phyloP scores from a whole-genome alignment of 2,797 vertebrate species.

The Sphenopsis melanotis region DNA sequence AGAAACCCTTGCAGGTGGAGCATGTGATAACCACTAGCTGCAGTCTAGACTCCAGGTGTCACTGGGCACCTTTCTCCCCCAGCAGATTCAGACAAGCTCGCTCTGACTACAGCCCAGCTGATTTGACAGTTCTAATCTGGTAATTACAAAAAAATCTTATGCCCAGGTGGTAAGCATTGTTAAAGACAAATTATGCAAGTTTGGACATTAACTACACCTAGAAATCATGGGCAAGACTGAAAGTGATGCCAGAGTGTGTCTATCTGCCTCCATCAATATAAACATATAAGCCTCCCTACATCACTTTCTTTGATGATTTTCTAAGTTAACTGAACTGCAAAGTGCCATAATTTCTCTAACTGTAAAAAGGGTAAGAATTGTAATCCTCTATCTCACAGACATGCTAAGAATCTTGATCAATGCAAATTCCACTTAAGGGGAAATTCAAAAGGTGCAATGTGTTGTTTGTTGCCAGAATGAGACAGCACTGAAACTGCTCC shows the following conservation, averaged over 20 bases:
- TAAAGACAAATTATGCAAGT: neutral
- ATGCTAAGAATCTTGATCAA: neutral
- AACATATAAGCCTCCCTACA: neutral
- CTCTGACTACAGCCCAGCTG: neutral
- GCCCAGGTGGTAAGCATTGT: neutral
- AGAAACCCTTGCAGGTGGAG: neutral
- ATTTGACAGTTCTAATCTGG: neutral
- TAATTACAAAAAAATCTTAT: neutral
- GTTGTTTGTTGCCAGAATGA: neutral
- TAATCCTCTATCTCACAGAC: neutral
- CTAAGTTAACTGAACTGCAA: neutral
- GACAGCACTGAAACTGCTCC: neutral
- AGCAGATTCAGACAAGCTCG: neutral
- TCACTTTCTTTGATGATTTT: neutral
- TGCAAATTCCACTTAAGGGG: neutral
- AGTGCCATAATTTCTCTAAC: neutral
- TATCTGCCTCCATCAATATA: neutral
- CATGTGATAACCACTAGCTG: neutral
- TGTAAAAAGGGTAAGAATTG: neutral
- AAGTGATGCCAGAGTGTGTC: neutral
- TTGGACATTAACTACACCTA: neutral
- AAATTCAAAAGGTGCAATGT: neutral
- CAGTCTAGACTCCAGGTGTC: neutral
- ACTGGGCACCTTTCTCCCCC: neutral
- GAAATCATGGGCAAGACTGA: neutral